Evolutionary conservation across 2,888 invertebrate species (phyloP), one percentile per base, ranked within the genome.

Genomic region (Melinopterus prodromus): DNA sequence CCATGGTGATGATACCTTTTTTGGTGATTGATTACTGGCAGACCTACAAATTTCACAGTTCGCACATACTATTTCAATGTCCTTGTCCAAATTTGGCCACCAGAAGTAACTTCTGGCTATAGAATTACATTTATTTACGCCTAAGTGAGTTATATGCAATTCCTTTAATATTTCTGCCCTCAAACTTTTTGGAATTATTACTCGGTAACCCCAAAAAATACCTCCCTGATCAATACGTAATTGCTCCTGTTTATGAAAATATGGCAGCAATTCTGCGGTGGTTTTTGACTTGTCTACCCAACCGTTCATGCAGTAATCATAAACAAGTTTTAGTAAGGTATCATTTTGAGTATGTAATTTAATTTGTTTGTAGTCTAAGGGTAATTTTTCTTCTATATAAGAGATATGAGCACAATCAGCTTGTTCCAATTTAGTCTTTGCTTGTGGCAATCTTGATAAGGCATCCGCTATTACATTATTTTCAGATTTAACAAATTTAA

Each of bases 71-170:
- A 76, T 77, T 69, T 79, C 79, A 16, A 79, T 80, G 6, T 76
- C 69, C 12, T 71, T n/a, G 72, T 80, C 79, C 38, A 80, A 70
- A 26, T 69, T 16, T 15, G 78, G 72, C 76, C 78, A 80, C 71
- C 69, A 80, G 53, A 79, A 78, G n/a, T n/a, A n/a, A n/a, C n/a
- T 38, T 74, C 80, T 71, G 6, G 80, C 80, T 14, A 77, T 37
- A 1, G 78, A 76, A 26, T 80, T 79, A 75, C 79, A 77, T 53
- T 80, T 78, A 16, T 77, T 77, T 6, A 79, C 77, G 16, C 79
- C 74, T 16, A 77, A 6, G 36, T 79, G 79, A 16, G 71, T 76
- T 15, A 70, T 6, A 76, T 81, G 81, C 16, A 81, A 71, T 71
- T 79, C 76, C 6, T 77, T 77, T 36, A 79, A 37, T 36, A 79